A percentile compares a stretch with the other conserved stretches of the same genome.
Conservation (phyloP, 2,888 invertebrate species). For the Pandemis heparana region DNA sequence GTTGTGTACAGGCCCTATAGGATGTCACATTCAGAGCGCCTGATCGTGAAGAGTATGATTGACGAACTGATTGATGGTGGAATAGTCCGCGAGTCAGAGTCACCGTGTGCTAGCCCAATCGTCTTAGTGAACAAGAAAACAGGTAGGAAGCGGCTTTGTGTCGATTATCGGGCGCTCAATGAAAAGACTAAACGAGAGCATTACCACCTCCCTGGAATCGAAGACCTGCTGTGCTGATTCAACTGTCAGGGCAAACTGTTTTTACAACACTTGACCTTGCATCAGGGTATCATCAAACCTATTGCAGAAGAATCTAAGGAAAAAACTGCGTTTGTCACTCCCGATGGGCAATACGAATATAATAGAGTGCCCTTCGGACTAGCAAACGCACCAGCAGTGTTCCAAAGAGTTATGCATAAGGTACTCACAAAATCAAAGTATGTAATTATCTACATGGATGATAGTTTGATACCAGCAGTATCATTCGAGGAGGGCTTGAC, state of each 20-base stretch:
- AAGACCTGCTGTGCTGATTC: constrained; percentile 54
- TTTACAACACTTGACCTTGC: constrained; percentile 50
- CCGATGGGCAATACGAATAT: constrained; percentile 53
- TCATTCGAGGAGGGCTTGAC: not conserved
- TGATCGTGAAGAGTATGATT: constrained; percentile 7
- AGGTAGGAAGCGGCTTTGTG: constrained; percentile 40
- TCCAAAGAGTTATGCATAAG: constrained; percentile 39
- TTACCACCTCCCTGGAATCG: constrained; percentile 48
- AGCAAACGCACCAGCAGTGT: constrained; percentile 39
- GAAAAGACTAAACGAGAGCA: constrained; percentile 36
- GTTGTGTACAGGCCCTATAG: constrained; percentile 22
- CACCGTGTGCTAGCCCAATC: constrained; percentile 45
- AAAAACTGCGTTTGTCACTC: constrained; percentile 55
- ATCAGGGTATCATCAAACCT: constrained; percentile 53
- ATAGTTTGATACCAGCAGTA: not conserved
- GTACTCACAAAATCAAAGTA: not conserved
- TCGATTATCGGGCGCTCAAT: constrained; percentile 45
- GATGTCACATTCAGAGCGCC: constrained; percentile 1
- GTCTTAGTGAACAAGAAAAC: constrained; percentile 43
- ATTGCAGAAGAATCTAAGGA: constrained; percentile 48
- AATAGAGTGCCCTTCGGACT: constrained; percentile 36
- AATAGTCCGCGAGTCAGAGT: constrained; percentile 36
- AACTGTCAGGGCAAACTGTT: constrained; percentile 45
- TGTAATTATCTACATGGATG: constrained; percentile 1
- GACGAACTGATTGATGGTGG: constrained; percentile 7